Percentiles rank a stretch among this genome's conserved stretches.
Evolutionary conservation across 2,888 invertebrate species (phyloP).

Genomic region (Anoncus sp.): DNA sequence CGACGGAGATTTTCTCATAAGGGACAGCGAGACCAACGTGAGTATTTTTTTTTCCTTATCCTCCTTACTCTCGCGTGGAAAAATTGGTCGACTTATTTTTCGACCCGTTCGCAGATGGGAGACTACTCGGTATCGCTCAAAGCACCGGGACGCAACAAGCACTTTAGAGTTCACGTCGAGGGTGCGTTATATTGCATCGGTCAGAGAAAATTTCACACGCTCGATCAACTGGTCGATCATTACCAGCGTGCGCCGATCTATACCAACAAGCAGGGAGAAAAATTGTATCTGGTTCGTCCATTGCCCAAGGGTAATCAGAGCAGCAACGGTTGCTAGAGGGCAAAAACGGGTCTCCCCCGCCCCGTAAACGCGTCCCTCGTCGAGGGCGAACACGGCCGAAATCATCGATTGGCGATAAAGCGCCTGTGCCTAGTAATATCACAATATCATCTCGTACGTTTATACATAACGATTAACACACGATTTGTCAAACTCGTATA

Average conservation of each 20-base stretch:
- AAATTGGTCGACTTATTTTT: background rate
- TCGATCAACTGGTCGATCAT: constrained; percentile 98
- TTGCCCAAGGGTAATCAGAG: constrained; percentile 88
- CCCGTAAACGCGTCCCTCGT: too few species aligned
- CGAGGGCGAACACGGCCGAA: constrained; percentile 33
- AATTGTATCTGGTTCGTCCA: constrained; percentile 97
- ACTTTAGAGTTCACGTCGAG: constrained; percentile 99
- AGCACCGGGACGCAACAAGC: constrained; percentile 99
- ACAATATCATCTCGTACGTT: constrained; percentile 79
- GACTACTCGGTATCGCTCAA: constrained; percentile 99
- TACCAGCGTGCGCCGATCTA: constrained; percentile 99
- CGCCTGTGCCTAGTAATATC: constrained; percentile 68
- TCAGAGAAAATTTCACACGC: constrained; percentile 97
- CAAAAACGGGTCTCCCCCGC: too few species aligned
- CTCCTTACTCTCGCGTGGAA: background rate
- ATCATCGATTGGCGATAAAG: constrained; percentile 47
- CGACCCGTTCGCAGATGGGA: constrained; percentile 90
- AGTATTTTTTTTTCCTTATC: constrained; percentile 82
- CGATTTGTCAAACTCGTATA: constrained; percentile 73
- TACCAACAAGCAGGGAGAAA: constrained; percentile 98
- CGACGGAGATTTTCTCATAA: constrained; percentile 99
- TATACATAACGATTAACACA: constrained; percentile 73
- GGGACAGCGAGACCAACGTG: constrained; percentile 99
- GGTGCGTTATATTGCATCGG: constrained; percentile 98
- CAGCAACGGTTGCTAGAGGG: constrained; percentile 81